Evolutionary conservation across 2,113 vertebrate genomes (phyloP).

Genomic region (Fukomys damarensis): DNA sequence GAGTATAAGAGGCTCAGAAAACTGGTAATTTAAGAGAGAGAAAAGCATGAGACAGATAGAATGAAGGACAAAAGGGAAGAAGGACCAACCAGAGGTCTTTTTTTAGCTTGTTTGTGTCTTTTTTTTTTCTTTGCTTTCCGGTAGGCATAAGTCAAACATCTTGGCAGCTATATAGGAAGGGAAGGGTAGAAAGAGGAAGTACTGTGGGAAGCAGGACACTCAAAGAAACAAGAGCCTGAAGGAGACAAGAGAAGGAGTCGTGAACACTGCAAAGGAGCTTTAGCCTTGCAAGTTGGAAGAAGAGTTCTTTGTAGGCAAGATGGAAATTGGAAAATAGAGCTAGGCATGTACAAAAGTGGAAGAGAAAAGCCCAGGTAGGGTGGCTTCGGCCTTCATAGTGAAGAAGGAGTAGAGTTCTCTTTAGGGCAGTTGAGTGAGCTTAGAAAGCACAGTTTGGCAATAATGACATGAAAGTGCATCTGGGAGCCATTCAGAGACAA

Average conservation of each 20-base stretch:
- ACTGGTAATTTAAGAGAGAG: background rate
- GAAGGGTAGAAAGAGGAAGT: background rate
- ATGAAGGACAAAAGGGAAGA: background rate
- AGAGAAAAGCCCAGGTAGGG: background rate
- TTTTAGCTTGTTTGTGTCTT: background rate
- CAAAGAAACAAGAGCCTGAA: background rate
- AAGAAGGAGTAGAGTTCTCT: background rate
- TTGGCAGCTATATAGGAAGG: background rate
- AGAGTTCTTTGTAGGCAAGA: background rate
- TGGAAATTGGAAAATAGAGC: background rate
- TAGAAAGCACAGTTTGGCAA: background rate
- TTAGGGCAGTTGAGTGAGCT: background rate
- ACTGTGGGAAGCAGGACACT: background rate
- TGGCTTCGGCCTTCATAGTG: background rate
- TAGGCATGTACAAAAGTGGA: background rate
- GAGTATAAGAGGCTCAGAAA: background rate
- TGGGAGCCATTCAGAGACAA: background rate
- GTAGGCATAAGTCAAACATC: background rate
- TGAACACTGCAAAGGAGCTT: background rate
- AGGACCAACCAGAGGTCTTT: background rate
- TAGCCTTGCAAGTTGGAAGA: background rate
- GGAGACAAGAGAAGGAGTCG: background rate
- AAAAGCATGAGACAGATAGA: background rate
- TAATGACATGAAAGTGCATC: too few relatives aligned
- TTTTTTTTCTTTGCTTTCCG: conserved; percentile 1